phyloP scores from a whole-genome alignment of 2,113 vertebrate genomes.

The Taxidea taxus region DNA sequence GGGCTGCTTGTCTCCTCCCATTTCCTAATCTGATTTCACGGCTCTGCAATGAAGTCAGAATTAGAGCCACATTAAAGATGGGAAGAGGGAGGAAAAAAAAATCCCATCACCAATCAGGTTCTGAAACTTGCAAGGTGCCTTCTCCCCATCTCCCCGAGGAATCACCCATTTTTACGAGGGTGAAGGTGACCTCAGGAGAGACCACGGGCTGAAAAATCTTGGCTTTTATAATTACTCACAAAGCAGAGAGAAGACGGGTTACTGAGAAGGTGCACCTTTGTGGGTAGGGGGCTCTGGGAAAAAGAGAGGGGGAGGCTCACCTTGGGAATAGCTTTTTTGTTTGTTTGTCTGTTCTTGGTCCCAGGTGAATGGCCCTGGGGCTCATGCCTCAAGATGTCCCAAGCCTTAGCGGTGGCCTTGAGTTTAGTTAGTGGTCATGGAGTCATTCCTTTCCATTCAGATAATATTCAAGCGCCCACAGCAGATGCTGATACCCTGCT shows the following conservation, averaged over 20 bases:
- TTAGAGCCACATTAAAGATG: constrained; percentile 72
- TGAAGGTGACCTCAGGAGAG: constrained; percentile 59
- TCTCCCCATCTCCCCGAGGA: not conserved
- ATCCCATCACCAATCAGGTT: not conserved
- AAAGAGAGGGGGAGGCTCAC: not conserved
- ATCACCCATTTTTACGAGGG: not conserved
- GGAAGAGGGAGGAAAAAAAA: not conserved
- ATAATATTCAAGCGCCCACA: not conserved
- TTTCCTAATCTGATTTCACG: constrained; percentile 75
- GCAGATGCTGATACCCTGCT: not conserved
- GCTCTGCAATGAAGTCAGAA: constrained; percentile 60
- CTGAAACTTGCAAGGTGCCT: constrained; percentile 53
- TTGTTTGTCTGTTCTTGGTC: not conserved
- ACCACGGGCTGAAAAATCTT: not conserved
- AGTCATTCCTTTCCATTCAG: not conserved
- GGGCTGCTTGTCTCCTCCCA: constrained; percentile 75
- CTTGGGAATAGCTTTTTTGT: not conserved
- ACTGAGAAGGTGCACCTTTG: not conserved
- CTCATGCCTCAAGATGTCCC: not conserved
- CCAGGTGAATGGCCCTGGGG: not conserved
- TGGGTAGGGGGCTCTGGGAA: not conserved
- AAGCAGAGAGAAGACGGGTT: not conserved
- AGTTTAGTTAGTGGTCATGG: not conserved
- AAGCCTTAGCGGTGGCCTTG: not conserved
- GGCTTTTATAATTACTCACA: not conserved